These are phyloP conservation scores for Notamacropus eugenii DNA, from an alignment of 2,797 vertebrate genomes.

Conservation along the genomic window DNA sequence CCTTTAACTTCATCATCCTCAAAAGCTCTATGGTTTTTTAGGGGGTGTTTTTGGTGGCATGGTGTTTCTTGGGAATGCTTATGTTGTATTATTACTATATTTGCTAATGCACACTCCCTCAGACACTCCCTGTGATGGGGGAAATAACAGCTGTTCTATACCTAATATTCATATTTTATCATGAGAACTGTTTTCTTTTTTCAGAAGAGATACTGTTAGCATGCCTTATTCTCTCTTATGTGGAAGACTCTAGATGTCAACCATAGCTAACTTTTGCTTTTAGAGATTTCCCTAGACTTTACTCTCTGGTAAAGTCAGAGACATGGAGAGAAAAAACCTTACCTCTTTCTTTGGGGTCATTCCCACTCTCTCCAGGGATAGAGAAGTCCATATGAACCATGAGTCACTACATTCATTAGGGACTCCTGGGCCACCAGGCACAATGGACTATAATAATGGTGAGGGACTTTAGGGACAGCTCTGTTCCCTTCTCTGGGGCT, in stretches of 20 bases:
- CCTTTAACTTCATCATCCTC: not conserved
- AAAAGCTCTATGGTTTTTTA: not conserved
- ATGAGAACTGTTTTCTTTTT: too few relatives aligned
- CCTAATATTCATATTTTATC: not conserved
- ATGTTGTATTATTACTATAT: not conserved
- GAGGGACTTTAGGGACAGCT: not conserved
- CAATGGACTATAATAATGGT: not conserved
- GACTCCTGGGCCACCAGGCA: not conserved
- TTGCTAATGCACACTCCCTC: not conserved
- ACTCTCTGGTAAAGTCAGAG: not conserved
- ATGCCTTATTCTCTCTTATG: not conserved
- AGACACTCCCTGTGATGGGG: not conserved
- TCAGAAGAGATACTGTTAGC: not conserved
- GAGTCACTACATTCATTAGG: not conserved
- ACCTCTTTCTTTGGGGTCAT: not conserved
- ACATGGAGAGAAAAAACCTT: not conserved
- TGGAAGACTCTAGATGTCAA: not conserved
- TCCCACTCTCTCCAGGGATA: not conserved
- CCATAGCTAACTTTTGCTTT: not conserved
- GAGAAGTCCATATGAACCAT: not conserved
- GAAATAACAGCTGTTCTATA: not conserved
- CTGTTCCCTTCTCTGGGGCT: not conserved
- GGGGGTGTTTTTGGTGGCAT: not conserved
- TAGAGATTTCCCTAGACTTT: not conserved
- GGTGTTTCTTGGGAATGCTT: not conserved